A percentile compares a stretch with the other conserved stretches of the same genome.
Conservation (phyloP, 1,140 invertebrate genomes). For the Tribolium castaneum region DNA sequence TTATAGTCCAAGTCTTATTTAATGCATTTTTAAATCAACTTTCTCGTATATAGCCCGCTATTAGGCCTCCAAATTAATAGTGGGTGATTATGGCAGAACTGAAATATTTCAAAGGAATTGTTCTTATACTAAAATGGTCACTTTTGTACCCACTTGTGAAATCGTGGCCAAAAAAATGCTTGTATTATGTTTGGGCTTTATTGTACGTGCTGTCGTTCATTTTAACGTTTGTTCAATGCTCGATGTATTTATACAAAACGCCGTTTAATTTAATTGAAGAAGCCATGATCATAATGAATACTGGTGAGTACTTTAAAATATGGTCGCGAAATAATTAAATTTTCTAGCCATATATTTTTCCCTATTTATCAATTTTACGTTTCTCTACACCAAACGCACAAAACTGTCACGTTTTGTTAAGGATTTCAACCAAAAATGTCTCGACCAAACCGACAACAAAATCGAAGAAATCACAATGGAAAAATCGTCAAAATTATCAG, state of each 20-base stretch:
- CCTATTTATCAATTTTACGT: not conserved
- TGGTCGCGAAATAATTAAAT: not conserved
- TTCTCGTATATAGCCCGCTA: not conserved
- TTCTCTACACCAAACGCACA: not conserved
- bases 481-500: not conserved
- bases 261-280: slow-evolving; percentile 2
- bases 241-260: not conserved
- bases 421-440: not conserved
- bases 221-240: not conserved
- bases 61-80: not conserved
- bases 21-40: not conserved
- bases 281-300: slow-evolving; percentile 14
- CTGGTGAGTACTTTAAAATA: not conserved
- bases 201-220: not conserved
- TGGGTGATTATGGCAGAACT: not conserved
- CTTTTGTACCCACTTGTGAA: not conserved
- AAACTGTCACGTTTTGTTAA: not conserved
- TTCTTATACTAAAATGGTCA: slow-evolving; percentile 2
- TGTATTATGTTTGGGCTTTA: not conserved
- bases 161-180: not conserved
- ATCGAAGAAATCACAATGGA: not conserved
- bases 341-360: slow-evolving; percentile 8
- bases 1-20: not conserved
- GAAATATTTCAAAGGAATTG: not conserved
- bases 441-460: not conserved